Conservation (phyloP, 92 coral and sea anemone species). For the Porites divaricata region DNA sequence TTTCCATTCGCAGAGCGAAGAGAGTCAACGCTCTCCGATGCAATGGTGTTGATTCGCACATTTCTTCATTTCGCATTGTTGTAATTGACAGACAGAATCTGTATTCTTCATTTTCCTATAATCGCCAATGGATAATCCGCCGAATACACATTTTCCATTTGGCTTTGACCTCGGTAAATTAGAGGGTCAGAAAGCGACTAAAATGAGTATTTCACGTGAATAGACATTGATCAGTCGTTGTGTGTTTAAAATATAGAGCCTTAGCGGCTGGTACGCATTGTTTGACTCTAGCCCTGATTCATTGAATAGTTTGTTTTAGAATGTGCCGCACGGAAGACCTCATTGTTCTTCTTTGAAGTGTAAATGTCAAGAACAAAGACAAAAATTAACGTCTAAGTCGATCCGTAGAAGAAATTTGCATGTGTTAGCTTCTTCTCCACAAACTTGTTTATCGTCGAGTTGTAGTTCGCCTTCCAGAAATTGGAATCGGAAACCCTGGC, state of each 20-base stretch:
- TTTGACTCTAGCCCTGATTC: conserved; percentile 37
- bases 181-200: conserved; percentile 58
- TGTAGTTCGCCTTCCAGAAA: not conserved
- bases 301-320: conserved; percentile 60
- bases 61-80: conserved; percentile 39
- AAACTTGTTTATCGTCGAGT: conserved; percentile 21
- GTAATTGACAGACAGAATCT: conserved; percentile 16
- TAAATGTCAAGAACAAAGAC: conserved; percentile 57
- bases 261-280: conserved; percentile 30
- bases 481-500: not conserved
- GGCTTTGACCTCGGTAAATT: conserved; percentile 71
- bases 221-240: not conserved
- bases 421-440: conserved; percentile 29
- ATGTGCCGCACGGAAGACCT: conserved; percentile 58
- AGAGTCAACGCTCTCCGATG: not conserved
- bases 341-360: conserved; percentile 59
- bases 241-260: conserved; percentile 41
- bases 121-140: conserved; percentile 40
- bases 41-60: not conserved
- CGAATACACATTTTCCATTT: conserved; percentile 66
- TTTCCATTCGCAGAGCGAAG: conserved; percentile 1
- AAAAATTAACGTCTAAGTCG: conserved; percentile 49
- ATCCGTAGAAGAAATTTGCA: conserved; percentile 38
- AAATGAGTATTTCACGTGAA: conserved; percentile 22
- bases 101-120: conserved; percentile 37